Evolutionary conservation across 2,113 vertebrate genomes (phyloP), one percentile per base, ranked within the genome.

Genomic region (Otis tarda): DNA sequence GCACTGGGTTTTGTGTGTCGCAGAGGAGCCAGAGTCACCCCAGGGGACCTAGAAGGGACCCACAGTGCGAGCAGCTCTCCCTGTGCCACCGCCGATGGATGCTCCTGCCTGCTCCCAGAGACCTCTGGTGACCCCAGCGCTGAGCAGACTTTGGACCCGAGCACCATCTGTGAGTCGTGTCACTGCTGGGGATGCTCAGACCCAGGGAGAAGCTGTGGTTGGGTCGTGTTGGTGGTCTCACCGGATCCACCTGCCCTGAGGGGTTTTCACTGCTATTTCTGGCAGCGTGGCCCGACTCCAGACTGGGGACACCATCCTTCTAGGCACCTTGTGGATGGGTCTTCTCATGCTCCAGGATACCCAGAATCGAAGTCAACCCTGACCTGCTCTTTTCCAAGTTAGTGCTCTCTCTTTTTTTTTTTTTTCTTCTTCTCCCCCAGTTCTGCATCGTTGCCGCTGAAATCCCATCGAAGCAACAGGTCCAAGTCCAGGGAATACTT

Each of bases 391-490:
- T 64, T 41, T 10, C 31, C 22, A 25, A 8, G 21, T 71, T 12
- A 12, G 7, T 5, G 16, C 12, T 56, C 55, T 15, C 39, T 10
- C 4, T 43, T 43, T 43, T 43, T 43, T 43, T 43, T 43, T 43
- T 43, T 43, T 16, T 17, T 8, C 1, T 4, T 2, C 31, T 31
- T 7, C 0, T 4, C 3, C 16, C 2, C 27, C 24, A 4, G 57
- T 57, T 94, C 49, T 1, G 0, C 28, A 19, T 33, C 61, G 61
- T 85, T 10, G 0, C 78, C 50, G 4, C 0, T 67, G 37, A 76
- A 86, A 83, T 85, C 70, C 63, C 71, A 12, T 28, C 1, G 0
- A 47, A 87, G 87, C 87, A 41, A 7, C 20, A 71, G 10, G 50
- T 50, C 78, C 68, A 37, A 33, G 73, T 39, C 43, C 50, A 22